phyloP scores from a whole-genome alignment of 2,797 vertebrate genomes.

The Spinus pinus region DNA sequence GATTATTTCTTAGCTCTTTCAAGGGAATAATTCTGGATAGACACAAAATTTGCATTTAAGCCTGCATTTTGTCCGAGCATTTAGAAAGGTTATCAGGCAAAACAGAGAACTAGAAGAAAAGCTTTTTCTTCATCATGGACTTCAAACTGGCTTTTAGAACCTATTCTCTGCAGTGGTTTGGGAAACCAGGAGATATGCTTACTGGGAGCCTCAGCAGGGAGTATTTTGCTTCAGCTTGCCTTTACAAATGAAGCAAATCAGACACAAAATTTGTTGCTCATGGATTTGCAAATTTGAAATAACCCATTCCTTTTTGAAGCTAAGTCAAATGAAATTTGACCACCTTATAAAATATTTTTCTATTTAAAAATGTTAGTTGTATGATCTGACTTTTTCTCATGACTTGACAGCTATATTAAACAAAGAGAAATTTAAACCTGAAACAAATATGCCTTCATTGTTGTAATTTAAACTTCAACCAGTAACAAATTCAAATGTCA shows the following conservation, averaged over 20 bases:
- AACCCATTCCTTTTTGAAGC: background rate
- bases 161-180: background rate
- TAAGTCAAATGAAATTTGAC: background rate
- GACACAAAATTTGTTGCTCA: background rate
- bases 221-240: background rate
- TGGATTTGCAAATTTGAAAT: background rate
- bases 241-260: background rate
- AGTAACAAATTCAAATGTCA: conserved; percentile 23
- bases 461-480: conserved; percentile 1
- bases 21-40: background rate
- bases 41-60: background rate
- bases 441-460: background rate
- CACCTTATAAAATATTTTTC: background rate
- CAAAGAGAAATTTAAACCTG: conserved; percentile 35
- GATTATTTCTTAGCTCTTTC: background rate
- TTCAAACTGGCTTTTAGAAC: background rate
- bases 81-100: background rate
- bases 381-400: background rate
- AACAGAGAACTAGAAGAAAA: background rate
- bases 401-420: conserved; percentile 33
- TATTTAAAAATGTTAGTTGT: background rate
- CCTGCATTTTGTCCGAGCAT: background rate
- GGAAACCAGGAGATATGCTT: background rate
- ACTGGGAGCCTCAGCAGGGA: background rate
- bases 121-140: background rate